Evolutionary conservation across 1,140 invertebrate genomes (phyloP).

Genomic region (Trissolcus basalis): DNA sequence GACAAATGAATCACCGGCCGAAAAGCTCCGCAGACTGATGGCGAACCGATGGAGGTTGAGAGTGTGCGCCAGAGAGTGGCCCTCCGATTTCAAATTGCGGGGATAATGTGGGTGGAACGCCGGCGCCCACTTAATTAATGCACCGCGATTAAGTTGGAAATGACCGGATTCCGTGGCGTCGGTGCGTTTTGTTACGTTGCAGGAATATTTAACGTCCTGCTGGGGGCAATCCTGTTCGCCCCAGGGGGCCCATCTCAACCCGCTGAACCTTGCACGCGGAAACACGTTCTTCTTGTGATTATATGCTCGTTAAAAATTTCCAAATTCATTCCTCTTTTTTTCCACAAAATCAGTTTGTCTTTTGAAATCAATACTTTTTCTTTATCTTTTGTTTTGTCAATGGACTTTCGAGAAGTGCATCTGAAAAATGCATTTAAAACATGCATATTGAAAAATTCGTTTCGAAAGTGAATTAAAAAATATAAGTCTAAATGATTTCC

Average conservation of each 20-base stretch:
- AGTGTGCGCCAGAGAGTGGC: not conserved
- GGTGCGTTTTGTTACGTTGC: constrained; percentile 70
- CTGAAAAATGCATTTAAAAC: too few species aligned
- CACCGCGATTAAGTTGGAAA: constrained; percentile 69
- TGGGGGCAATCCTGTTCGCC: constrained; percentile 70
- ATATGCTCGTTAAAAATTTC: not conserved
- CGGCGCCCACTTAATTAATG: constrained; percentile 72
- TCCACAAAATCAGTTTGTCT: not conserved
- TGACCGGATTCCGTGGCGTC: constrained; percentile 65
- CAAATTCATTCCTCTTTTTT: constrained; percentile 1
- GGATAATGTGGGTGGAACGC: constrained; percentile 60
- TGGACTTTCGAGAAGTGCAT: too few species aligned
- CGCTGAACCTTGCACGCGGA: constrained; percentile 37
- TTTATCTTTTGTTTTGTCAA: too few species aligned
- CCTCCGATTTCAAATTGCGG: constrained; percentile 60
- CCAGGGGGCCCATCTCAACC: constrained; percentile 61
- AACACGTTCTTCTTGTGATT: constrained; percentile 8
- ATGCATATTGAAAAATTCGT: too few species aligned
- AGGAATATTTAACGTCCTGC: constrained; percentile 72
- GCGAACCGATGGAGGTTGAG: too few species aligned
- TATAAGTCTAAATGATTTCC: too few species aligned
- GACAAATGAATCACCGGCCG: constrained; percentile 17
- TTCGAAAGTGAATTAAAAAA: too few species aligned
- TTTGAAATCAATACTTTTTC: too few species aligned
- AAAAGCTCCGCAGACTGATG: too few species aligned